phyloP scores from a whole-genome alignment of 37 sponge, comb jelly and placozoan genomes.

The Sycon ciliatum region DNA sequence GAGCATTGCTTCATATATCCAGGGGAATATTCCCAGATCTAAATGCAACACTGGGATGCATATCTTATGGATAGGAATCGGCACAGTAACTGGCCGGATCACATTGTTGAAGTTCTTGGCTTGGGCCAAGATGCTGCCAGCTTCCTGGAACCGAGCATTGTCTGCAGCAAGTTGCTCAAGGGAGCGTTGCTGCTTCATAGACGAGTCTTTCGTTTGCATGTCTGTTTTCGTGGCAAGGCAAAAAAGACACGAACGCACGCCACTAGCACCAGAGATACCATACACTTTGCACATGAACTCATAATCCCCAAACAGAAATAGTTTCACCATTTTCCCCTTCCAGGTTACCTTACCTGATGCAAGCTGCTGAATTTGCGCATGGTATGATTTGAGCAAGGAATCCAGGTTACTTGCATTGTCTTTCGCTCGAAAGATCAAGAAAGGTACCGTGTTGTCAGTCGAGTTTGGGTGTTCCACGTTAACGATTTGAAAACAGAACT shows the following conservation, averaged over 20 bases:
- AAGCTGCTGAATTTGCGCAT: slow-evolving; percentile 12
- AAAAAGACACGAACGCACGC: too few relatives aligned
- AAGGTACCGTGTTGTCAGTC: slow-evolving; percentile 1
- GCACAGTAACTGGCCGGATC: too few relatives aligned
- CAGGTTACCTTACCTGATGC: too few relatives aligned
- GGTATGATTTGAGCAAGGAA: slow-evolving; percentile 26
- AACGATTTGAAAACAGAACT: slow-evolving; percentile 21
- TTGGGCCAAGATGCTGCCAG: neutral
- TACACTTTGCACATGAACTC: too few relatives aligned
- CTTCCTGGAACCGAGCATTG: neutral
- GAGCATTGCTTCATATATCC: too few relatives aligned
- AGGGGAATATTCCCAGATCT: too few relatives aligned
- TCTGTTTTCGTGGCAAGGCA: too few relatives aligned
- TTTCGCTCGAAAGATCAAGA: slow-evolving; percentile 24
- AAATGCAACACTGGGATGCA: too few relatives aligned
- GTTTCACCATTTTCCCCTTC: slow-evolving; percentile 2
- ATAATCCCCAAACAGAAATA: too few relatives aligned
- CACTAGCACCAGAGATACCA: too few relatives aligned
- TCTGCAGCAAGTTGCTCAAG: neutral
- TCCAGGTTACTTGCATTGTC: slow-evolving; percentile 29
- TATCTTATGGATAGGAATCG: too few relatives aligned
- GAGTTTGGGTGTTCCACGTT: slow-evolving; percentile 36
- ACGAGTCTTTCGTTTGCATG: neutral
- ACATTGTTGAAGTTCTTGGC: slow-evolving; percentile 5
- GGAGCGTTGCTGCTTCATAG: neutral